Evolutionary conservation across 2,113 vertebrate genomes (phyloP), one percentile per base, ranked within the genome.

Genomic region (Ploceus nigricollis): DNA sequence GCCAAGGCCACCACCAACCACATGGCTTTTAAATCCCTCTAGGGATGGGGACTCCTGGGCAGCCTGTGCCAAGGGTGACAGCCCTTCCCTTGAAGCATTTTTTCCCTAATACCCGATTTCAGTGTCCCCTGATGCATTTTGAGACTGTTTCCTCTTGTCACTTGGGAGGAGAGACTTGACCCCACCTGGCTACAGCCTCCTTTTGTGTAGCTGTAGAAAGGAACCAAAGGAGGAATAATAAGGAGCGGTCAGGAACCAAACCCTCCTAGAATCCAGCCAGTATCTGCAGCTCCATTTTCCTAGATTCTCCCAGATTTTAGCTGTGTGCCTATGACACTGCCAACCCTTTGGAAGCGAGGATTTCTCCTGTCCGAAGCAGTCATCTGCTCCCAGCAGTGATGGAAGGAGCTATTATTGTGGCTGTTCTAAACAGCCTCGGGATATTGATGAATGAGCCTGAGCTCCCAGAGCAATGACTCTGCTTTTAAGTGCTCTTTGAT

Each of bases 401-500:
- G 40, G 89, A 80, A 72, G 70, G 78, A 57, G 70, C 56, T 82
- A 1, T 66, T 91, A 15, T 30, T 70, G 13, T 76, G 57, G 81
- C 73, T 87, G 68, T 78, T 94, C 47, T 22, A 27, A 96, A 61
- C 42, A 93, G 73, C 71, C 66, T 68, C 7, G 81, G 66, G 57
- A 2, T 93, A 73, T 80, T 95, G 96, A 87, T 94, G 87, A 65
- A 89, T 65, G 84, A 84, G 48, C 54, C 60, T 0, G 0, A 61
- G 81, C 84, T 87, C 11, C 50, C 30, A 27, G 89, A 76, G 73
- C 70, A 84, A 54, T 39, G 48, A 28, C 70, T 95, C 65, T 72
- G 84, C 42, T 93, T 87, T 82, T 79, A 84, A 95, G 91, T 50
- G 87, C 66, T 90, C 48, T 96, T 85, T 85, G 94, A 72, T 95